A percentile compares a stretch with the other conserved stretches of the same genome.
phyloP scores from a whole-genome alignment of 2,113 vertebrate genomes.

The Gavia stellata region DNA sequence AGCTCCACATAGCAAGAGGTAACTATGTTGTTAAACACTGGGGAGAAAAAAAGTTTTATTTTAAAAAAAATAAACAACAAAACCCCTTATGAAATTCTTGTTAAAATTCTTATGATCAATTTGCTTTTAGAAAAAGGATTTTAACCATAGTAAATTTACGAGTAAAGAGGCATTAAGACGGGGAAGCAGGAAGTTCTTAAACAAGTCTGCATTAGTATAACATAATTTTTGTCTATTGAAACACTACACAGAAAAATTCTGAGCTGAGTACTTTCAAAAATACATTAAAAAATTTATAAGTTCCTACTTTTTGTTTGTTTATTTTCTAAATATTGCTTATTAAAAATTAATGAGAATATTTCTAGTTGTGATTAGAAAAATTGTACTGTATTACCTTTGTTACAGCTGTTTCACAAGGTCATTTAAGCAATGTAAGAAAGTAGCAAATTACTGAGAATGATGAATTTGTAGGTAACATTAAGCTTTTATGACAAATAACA shows the following conservation, averaged over 20 bases:
- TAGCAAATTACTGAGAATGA: not conserved
- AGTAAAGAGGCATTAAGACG: not conserved
- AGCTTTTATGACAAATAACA: not conserved
- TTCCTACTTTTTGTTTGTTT: not conserved
- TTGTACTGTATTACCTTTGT: not conserved
- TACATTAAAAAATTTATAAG: not conserved
- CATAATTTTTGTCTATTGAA: not conserved
- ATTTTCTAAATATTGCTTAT: not conserved
- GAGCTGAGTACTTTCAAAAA: not conserved
- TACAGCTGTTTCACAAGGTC: not conserved
- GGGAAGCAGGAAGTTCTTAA: not conserved
- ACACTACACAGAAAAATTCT: not conserved
- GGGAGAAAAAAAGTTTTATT: not conserved
- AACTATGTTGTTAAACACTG: not conserved
- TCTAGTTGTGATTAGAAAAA: not conserved
- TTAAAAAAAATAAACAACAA: not conserved
- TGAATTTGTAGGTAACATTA: not conserved
- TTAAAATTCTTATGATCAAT: not conserved
- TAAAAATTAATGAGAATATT: not conserved
- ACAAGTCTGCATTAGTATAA: rapidly evolving
- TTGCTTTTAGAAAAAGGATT: not conserved
- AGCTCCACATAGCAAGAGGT: not conserved
- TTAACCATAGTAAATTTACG: not conserved
- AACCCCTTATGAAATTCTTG: not conserved
- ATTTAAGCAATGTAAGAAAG: not conserved